These are phyloP conservation scores for Anguilla marmorata DNA, from an alignment of 2,797 vertebrate genomes.

Conservation along the genomic window DNA sequence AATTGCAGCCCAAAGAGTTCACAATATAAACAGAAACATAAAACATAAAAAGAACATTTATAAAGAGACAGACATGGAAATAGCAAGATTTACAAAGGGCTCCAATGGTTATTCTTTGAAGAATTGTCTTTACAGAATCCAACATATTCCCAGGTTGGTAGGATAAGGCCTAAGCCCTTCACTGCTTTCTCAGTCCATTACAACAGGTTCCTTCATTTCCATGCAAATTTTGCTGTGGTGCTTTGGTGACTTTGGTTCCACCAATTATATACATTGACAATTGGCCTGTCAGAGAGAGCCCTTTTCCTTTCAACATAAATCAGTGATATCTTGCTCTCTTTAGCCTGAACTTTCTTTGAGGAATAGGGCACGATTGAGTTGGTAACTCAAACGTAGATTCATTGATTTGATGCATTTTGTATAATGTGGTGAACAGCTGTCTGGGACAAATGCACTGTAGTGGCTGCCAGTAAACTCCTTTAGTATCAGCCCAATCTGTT, in stretches of 20 bases:
- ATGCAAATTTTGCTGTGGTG: background rate
- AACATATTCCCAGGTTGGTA: background rate
- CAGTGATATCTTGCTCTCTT: background rate
- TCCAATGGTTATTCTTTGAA: background rate
- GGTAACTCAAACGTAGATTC: conserved; percentile 9
- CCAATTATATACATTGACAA: conserved; percentile 18
- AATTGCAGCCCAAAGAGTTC: background rate
- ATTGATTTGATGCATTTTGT: background rate
- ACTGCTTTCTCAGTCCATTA: background rate
- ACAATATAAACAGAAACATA: background rate
- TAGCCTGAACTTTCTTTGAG: background rate
- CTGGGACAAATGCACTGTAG: background rate
- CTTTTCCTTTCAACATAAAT: background rate
- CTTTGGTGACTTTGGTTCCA: background rate
- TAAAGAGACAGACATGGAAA: no score
- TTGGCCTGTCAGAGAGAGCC: background rate
- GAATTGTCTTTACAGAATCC: background rate
- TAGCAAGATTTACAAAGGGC: background rate
- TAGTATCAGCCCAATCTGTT: background rate
- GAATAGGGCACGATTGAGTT: conserved; percentile 13
- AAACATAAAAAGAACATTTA: no score
- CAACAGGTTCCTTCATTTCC: background rate
- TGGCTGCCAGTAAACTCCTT: background rate
- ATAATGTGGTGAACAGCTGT: background rate
- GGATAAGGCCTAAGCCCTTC: conserved; percentile 26